These are phyloP conservation scores for Odontesthes bonariensis DNA, from an alignment of 2,113 vertebrate genomes.

Conservation along the genomic window DNA sequence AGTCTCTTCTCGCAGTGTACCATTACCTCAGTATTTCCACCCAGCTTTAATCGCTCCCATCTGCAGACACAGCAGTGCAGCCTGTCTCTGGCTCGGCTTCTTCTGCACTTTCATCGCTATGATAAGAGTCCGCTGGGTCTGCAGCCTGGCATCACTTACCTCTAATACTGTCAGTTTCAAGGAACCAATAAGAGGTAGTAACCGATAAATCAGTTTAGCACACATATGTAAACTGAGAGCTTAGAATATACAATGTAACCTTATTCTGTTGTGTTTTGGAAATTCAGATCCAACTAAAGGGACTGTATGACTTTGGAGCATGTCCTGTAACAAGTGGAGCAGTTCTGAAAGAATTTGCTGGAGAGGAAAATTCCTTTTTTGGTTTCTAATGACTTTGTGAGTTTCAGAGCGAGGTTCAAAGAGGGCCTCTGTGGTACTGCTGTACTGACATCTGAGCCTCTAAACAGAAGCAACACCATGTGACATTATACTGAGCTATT, in stretches of 20 bases:
- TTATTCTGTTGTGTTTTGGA: constrained; percentile 16
- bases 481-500: constrained; percentile 41
- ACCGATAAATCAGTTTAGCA: constrained; percentile 27
- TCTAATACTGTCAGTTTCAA: constrained; percentile 32
- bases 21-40: constrained; percentile 80
- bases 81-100: constrained; percentile 49
- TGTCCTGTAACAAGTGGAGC: constrained; percentile 15
- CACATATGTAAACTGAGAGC: constrained; percentile 20
- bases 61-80: constrained; percentile 73
- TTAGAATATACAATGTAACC: background rate
- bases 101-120: constrained; percentile 32
- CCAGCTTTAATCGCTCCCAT: constrained; percentile 73
- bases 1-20: constrained; percentile 61
- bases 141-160: constrained; percentile 39
- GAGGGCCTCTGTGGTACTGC: constrained; percentile 30
- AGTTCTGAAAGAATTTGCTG: constrained; percentile 32
- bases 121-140: constrained; percentile 47
- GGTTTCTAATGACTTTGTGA: constrained; percentile 39
- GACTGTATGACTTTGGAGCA: constrained; percentile 41
- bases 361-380: constrained; percentile 31
- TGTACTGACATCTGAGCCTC: constrained; percentile 52
- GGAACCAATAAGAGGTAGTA: constrained; percentile 13
- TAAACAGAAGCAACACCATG: constrained; percentile 51
- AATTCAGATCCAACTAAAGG: constrained; percentile 24
- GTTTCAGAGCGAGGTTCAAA: constrained; percentile 53